Evolutionary conservation across 2,113 vertebrate species (phyloP).

Genomic region (Ceratotherium simum): DNA sequence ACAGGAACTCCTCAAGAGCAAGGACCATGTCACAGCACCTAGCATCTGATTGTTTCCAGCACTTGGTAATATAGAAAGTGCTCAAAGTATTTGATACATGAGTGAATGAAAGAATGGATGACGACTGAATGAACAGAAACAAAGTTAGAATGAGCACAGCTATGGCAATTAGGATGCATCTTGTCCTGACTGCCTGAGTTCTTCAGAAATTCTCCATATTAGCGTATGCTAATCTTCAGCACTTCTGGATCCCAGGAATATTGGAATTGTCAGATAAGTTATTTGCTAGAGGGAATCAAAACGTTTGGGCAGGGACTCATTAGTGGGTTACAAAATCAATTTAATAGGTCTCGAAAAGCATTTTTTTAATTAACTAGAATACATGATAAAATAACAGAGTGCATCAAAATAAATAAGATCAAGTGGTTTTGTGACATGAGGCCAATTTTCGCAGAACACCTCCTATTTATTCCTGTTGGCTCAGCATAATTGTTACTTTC

Average conservation of each 20-base stretch:
- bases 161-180: not conserved
- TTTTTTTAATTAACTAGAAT: constrained; percentile 24
- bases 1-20: not conserved
- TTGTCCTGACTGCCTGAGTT: not conserved
- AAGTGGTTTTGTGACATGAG: not conserved
- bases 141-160: not conserved
- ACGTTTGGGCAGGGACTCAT: not conserved
- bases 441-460: not conserved
- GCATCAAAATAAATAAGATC: not conserved
- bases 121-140: not conserved
- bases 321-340: not conserved
- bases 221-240: not conserved
- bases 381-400: not conserved
- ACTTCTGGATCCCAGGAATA: not conserved
- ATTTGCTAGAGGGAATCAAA: constrained; percentile 9
- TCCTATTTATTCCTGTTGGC: not conserved
- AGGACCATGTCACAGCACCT: not conserved
- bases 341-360: not conserved
- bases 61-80: not conserved
- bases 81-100: not conserved
- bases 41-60: not conserved
- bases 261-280: not conserved
- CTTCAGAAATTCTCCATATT: not conserved
- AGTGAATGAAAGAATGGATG: not conserved
- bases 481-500: not conserved